Evolutionary conservation across 2,113 vertebrate genomes (phyloP), one percentile per base, ranked within the genome.

Genomic region (Rhineura floridana): DNA sequence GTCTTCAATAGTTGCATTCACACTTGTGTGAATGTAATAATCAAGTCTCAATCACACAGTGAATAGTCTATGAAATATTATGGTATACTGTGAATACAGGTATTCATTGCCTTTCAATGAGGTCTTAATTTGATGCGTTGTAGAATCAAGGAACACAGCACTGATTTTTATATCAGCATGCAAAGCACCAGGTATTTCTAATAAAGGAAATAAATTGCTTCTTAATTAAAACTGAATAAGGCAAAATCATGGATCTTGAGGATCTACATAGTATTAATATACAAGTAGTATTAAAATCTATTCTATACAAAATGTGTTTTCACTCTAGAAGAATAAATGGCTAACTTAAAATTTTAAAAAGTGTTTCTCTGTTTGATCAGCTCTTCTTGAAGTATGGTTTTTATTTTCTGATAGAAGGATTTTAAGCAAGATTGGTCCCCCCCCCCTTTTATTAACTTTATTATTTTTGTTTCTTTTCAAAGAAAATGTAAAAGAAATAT

Each of bases 401-500:
- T 95, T 94, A 84, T 92, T 93, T 94, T 93, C 88, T 95, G 91
- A 23, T 90, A 95, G 93, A 84, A 95, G 91, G 92, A 89, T 95
- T 96, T 72, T 90, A 80, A 79, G 87, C 89, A 87, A 91, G 91
- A 87, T 83, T 90, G 63, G 93, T 93, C 55, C 90, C 91, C 92
- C 55, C 21, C 67, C 87, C 75, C 42, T 77, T 55, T 65, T 86
- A 94, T 88, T 90, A 89, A 92, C 92, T 10, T 75, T 90, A 1
- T 93, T 95, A 87, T 90, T 96, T 96, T 95, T 97, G 88, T 90
- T 90, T 90, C 95, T 82, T 93, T 88, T 93, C 90, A 97, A 94
- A 99, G 98, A 98, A 96, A 98, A 99, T 97, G 98, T 99, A 89
- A 98, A 98, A 88, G 98, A 99, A 96, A 98, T 99, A 96, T 98